Evolutionary conservation across 1,140 invertebrate genomes (phyloP).

Genomic region (Probaryconus sp.): DNA sequence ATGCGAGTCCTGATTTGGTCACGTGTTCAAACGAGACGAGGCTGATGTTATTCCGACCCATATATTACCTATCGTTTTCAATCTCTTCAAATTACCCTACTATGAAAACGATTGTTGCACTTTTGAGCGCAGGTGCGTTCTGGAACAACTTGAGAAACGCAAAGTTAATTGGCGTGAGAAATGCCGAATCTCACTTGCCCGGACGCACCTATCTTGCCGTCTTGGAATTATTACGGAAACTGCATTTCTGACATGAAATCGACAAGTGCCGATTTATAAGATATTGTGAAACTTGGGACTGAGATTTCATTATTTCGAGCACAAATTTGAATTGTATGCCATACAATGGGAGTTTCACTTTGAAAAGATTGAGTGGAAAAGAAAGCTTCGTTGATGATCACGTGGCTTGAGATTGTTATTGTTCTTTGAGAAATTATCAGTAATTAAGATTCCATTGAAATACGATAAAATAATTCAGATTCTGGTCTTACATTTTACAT

Average conservation of each 20-base stretch:
- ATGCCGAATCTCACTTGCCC: slow-evolving; percentile 19
- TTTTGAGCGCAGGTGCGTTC: background rate
- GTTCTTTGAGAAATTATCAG: no score
- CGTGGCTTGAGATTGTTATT: no score
- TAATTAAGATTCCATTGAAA: no score
- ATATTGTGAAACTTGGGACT: slow-evolving; percentile 9
- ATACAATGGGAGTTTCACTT: background rate
- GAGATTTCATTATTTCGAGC: slow-evolving; percentile 8
- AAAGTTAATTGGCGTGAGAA: slow-evolving; percentile 51
- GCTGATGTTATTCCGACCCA: no score
- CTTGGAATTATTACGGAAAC: background rate
- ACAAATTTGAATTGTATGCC: slow-evolving; percentile 19
- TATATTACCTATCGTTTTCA: background rate
- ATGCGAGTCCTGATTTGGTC: background rate
- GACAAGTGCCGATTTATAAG: slow-evolving; percentile 24
- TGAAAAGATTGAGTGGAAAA: background rate
- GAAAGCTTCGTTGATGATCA: no score
- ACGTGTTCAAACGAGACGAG: no score
- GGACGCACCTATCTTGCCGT: slow-evolving; percentile 16
- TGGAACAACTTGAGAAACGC: slow-evolving; percentile 4
- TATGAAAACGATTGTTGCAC: slow-evolving; percentile 13
- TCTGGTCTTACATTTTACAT: no score
- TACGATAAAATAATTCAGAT: no score
- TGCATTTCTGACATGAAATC: slow-evolving; percentile 9
- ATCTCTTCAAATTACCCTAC: slow-evolving; percentile 24